These are phyloP conservation scores for Hermaeophaga mercurialis DNA, from an alignment of 2,888 invertebrate genomes.

Conservation along the genomic window DNA sequence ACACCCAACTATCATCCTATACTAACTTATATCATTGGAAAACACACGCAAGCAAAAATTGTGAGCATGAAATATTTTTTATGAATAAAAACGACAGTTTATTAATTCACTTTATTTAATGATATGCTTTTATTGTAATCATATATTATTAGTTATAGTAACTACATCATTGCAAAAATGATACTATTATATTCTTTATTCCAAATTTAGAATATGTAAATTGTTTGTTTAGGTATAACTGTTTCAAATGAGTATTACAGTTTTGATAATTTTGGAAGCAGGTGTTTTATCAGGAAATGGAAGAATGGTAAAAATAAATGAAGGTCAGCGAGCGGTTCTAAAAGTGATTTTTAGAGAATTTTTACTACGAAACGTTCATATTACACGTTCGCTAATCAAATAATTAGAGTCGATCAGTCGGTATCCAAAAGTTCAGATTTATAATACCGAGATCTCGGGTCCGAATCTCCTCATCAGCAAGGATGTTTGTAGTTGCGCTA, in stretches of 20 bases:
- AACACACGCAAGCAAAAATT: conserved; percentile 7
- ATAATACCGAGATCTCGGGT: no score
- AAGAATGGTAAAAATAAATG: no score
- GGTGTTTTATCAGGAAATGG: no score
- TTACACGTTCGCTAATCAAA: no score
- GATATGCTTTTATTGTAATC: conserved; percentile 1
- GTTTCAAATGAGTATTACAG: background rate
- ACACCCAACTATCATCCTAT: conserved; percentile 6
- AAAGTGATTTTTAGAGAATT: no score
- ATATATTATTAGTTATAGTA: conserved; percentile 1
- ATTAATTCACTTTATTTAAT: conserved; percentile 5
- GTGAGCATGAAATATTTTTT: conserved; percentile 7
- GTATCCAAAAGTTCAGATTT: no score
- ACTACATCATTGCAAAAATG: background rate
- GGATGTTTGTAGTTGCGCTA: no score
- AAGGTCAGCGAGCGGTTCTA: no score
- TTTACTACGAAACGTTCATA: no score
- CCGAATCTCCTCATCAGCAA: no score
- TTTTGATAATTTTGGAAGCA: background rate
- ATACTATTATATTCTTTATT: background rate
- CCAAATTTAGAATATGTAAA: background rate
- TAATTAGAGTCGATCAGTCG: no score
- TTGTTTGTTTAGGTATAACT: background rate
- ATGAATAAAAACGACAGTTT: conserved; percentile 6
- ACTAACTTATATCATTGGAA: conserved; percentile 10